phyloP scores from a whole-genome alignment of 2,888 invertebrate genomes.

The Labia minor region DNA sequence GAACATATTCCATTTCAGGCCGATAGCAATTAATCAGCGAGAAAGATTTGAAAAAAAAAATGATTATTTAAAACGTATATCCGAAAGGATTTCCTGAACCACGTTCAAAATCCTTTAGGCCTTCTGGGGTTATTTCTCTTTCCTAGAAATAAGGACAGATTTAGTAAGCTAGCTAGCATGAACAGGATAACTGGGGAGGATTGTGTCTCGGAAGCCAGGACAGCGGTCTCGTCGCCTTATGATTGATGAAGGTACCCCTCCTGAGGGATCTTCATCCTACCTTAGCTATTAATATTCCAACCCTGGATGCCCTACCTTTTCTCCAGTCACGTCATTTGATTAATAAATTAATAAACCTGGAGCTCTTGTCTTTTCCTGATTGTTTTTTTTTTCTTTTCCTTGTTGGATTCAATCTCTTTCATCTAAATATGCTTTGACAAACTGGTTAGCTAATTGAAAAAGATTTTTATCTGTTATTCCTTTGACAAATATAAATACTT shows the following conservation, averaged over 20 bases:
- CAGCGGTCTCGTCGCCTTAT: constrained; percentile 1
- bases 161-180: neutral
- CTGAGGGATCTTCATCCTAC: neutral
- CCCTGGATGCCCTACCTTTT: constrained; percentile 1
- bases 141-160: neutral
- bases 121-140: neutral
- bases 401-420: no score
- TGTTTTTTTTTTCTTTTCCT: neutral
- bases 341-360: neutral
- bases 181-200: neutral
- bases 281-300: neutral
- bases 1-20: no score
- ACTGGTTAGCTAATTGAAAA: no score
- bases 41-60: neutral
- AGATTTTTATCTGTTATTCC: no score
- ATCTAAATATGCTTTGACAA: no score
- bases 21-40: neutral
- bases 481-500: no score
- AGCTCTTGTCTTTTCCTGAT: neutral
- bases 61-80: neutral
- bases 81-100: neutral
- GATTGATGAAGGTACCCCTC: constrained; percentile 5
- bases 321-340: constrained; percentile 1
- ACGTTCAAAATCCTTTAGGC: neutral
- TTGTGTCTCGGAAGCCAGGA: constrained; percentile 8